Base-by-base conservation (phyloP, 2,797 vertebrate species). In the Poecilia gillii region DNA sequence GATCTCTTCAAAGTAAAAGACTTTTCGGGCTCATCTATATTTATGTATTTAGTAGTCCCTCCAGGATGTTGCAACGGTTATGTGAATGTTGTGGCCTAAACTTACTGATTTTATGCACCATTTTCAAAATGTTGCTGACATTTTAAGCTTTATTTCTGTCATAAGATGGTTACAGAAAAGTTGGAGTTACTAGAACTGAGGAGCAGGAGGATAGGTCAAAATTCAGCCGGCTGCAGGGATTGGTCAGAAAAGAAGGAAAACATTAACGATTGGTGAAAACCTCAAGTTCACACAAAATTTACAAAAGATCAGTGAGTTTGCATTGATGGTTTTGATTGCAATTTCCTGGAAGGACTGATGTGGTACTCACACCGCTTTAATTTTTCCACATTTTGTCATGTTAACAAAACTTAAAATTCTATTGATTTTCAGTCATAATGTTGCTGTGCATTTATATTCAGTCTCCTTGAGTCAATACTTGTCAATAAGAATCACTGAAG, bases 1-100 rank as follows among this genome's bases (percentile, higher is more conserved):
- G 80, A 77, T 46, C 47, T 78, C 72, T 72, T 71, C 23, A 74
- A 59, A 75, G 4, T 55, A 45, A 16, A 77, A 73, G 53, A 84
- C 76, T 31, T 86, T 47, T 66, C 14, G 23, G 86, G 73, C 33
- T 36, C 12, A 25, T 43, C 4, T 14, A 66, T 20, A 68, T 36
- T 25, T 25, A 41, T 68, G 9, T 12, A 11, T 43, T 45, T 66
- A 39, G 8, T 66, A 23, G 3, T 31, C n/a, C n/a, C 55, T 13
- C 55, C 55, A 5, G 55, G 25, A 55, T 55, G 25, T n/a, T n/a
- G 53, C 53, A 0, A 55, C 11, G 53, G 11, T 55, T n/a, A 9
- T 55, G 53, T n/a, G 53, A 55, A 25, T n/a, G 8, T n/a, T n/a
- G 25, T n/a, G 53, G 25, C 53, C 23, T n/a, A 12, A 55, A 55